Conservation (phyloP, 2,113 vertebrate species). For the Phyllostomus hastatus region DNA sequence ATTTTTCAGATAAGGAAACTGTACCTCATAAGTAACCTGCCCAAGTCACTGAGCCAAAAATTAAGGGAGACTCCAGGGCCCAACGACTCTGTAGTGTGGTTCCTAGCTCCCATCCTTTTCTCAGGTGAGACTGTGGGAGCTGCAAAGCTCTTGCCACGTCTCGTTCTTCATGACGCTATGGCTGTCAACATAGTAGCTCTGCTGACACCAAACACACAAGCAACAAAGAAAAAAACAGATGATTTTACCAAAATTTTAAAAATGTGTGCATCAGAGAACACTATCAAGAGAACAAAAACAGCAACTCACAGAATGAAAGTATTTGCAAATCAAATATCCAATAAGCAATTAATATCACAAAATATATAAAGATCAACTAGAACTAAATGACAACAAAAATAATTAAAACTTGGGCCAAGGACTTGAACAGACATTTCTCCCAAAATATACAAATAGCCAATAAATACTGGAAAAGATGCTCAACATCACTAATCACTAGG, state of each 20-base stretch:
- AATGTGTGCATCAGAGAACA: neutral
- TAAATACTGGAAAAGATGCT: neutral
- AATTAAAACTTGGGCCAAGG: neutral
- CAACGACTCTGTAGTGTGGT: neutral
- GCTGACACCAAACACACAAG: neutral
- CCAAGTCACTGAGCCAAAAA: neutral
- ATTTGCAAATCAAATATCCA: neutral
- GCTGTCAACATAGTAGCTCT: neutral
- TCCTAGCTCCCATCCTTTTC: neutral
- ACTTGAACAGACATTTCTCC: neutral
- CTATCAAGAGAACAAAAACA: neutral
- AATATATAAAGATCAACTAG: neutral
- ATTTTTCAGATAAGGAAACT: neutral
- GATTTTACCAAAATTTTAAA: neutral
- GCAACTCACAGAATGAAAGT: neutral
- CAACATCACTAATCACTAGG: neutral
- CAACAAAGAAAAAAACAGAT: neutral
- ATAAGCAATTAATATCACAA: neutral
- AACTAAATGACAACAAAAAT: neutral
- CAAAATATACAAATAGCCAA: neutral
- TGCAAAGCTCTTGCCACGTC: neutral
- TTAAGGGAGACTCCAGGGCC: neutral
- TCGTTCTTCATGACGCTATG: neutral
- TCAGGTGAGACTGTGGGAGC: neutral
- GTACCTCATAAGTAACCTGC: neutral